Evolutionary conservation across 2,888 invertebrate genomes (phyloP), one percentile per base, ranked within the genome.

Genomic region (Unio pictorum): DNA sequence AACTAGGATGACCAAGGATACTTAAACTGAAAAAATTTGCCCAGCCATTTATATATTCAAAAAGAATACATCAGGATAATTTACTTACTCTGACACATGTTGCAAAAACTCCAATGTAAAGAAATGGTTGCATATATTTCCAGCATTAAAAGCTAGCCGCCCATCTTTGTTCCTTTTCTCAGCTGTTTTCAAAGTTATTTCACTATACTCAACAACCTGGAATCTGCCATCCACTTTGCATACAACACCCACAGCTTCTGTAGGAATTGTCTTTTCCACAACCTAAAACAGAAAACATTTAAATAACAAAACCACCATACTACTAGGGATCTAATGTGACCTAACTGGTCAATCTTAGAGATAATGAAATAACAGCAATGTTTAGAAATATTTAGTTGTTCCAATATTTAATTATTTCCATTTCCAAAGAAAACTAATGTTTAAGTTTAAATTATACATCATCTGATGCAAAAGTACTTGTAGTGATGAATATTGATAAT

Each of bases 81-180:
- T 45, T 26, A 81, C 90, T 85, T 86, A 92, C 92, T 92, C 89
- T 57, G 94, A 94, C 62, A 98, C 93, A 82, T 93, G 92, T 55
- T 93, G 91, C 6, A 99, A 91, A 89, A 99, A 99, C 69, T 94
- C 93, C 0, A 95, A 91, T 0, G 95, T 95, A 91, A 99, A 99
- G 88, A 96, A 98, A 87, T 99, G 99, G 89, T 99, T 99, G 90
- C 99, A 99, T 77, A 99, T 99, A 88, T 97, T 99, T 1, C 98
- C 99, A 1, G 98, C 97, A 70, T 94, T 96, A 89, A 97, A 99
- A 0, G 95, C 93, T 0, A 99, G 92, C 66, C 94, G 92, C 0
- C 97, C 97, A 79, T 96, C 94, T 3, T 88, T 75, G 75, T 95
- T 94, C 66, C 87, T 83, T 82, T 94, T 93, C 89, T 96, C 94